Percentiles rank a stretch among this genome's conserved stretches.
These are phyloP conservation scores for Lamprologus tigripictilis DNA, from an alignment of 2,113 vertebrate species.

Conservation along the genomic window DNA sequence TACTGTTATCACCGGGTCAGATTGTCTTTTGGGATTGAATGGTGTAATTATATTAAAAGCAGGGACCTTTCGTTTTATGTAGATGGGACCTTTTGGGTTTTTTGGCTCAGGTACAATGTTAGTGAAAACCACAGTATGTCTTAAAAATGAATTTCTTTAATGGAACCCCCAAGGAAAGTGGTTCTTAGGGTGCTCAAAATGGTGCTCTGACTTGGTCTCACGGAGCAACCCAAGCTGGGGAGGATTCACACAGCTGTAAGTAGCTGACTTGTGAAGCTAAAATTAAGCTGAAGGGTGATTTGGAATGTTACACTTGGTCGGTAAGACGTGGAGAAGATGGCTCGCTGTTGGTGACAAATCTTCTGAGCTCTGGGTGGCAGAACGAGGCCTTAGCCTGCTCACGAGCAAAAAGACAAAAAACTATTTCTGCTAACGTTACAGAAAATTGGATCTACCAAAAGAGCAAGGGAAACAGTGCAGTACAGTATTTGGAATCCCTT, in stretches of 20 bases:
- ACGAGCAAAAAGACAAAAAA: background rate
- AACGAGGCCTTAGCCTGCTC: background rate
- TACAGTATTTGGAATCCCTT: background rate
- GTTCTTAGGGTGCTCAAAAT: background rate
- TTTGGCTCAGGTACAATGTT: background rate
- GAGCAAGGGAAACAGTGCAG: background rate
- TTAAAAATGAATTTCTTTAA: background rate
- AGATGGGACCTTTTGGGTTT: background rate
- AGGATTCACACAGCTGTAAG: slow-evolving; percentile 51
- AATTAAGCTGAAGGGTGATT: slow-evolving; percentile 71
- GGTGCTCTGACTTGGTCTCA: background rate
- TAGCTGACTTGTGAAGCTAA: slow-evolving; percentile 72
- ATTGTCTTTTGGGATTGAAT: background rate
- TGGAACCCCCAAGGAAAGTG: background rate
- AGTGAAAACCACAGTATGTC: background rate
- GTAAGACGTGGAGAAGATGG: slow-evolving; percentile 54
- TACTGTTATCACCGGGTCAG: background rate
- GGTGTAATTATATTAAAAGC: background rate
- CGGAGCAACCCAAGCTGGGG: slow-evolving; percentile 32
- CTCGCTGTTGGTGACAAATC: slow-evolving; percentile 48
- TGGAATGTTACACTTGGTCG: slow-evolving; percentile 70
- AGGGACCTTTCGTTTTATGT: background rate
- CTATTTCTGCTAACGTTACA: background rate
- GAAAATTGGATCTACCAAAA: background rate
- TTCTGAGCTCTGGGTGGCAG: slow-evolving; percentile 9